Conservation (phyloP, 2,888 invertebrate species). For the Eristalinus sepulchralis region DNA sequence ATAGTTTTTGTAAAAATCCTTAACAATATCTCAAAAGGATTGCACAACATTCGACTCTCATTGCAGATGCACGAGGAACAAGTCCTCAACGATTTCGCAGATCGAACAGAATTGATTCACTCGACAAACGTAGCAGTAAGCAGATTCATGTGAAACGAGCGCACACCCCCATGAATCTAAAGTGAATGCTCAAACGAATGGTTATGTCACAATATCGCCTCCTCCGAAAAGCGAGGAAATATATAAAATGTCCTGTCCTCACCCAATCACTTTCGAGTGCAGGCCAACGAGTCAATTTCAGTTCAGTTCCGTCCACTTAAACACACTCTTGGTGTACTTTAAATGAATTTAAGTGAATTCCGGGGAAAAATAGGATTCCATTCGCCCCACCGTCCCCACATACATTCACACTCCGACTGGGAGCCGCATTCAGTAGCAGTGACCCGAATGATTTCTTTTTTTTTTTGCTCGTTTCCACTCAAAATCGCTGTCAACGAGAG, state of each 20-base stretch:
- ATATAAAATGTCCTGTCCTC: not conserved
- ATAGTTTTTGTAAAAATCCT: too few species aligned
- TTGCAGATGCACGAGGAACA: not conserved
- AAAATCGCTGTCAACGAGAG: conserved; percentile 54
- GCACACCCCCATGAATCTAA: not conserved
- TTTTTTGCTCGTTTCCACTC: conserved; percentile 24
- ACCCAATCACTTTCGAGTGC: not conserved
- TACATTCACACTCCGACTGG: not conserved
- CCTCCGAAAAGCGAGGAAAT: not conserved
- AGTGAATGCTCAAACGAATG: not conserved
- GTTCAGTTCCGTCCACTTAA: conserved; percentile 2
- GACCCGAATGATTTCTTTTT: conserved; percentile 43
- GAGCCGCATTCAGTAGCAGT: conserved; percentile 30
- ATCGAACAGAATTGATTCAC: not conserved
- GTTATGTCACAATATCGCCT: not conserved
- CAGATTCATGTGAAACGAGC: not conserved
- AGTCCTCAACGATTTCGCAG: not conserved
- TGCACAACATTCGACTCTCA: too few species aligned
- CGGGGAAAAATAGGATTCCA: not conserved
- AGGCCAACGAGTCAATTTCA: not conserved
- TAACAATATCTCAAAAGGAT: too few species aligned
- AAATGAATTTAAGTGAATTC: conserved; percentile 27
- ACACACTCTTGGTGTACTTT: conserved; percentile 15
- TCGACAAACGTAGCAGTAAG: not conserved
- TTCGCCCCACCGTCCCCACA: not conserved